Evolutionary conservation across 2,888 invertebrate genomes (phyloP).

Genomic region (Drosophila pseudotakahashii): DNA sequence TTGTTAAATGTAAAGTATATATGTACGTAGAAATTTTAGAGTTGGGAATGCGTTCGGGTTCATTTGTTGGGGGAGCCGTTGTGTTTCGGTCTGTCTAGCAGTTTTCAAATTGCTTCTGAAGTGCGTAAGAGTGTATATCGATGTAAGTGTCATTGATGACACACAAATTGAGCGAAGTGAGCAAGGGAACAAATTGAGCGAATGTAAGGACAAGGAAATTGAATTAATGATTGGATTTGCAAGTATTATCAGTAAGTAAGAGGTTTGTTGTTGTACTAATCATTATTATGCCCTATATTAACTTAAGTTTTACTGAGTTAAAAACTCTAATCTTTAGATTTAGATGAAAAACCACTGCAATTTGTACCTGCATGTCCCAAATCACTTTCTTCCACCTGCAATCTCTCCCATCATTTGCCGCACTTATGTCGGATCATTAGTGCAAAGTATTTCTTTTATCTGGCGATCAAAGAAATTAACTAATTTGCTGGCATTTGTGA

Average conservation of each 20-base stretch:
- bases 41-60: constrained; percentile 26
- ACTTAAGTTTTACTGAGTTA: too few relatives aligned
- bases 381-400: constrained; percentile 29
- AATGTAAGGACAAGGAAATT: constrained; percentile 8
- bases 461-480: constrained; percentile 57
- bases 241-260: background rate
- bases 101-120: constrained; percentile 35
- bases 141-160: constrained; percentile 19
- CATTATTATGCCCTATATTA: too few relatives aligned
- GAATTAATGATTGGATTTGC: background rate
- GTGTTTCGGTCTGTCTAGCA: constrained; percentile 7
- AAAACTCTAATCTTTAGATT: too few relatives aligned
- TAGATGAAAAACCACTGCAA: background rate
- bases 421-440: constrained; percentile 41
- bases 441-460: constrained; percentile 32
- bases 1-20: constrained; percentile 63
- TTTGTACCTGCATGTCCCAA: constrained; percentile 27
- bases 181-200: constrained; percentile 8
- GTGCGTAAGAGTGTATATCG: constrained; percentile 30
- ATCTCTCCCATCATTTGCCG: constrained; percentile 28
- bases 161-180: constrained; percentile 12
- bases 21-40: constrained; percentile 23
- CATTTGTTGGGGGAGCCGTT: constrained; percentile 19
- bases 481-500: constrained; percentile 48
- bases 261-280: background rate